Percentiles rank a stretch among this genome's conserved stretches.
These are phyloP conservation scores for Vanacampus margaritifer DNA, from an alignment of 2,113 vertebrate species.

Conservation along the genomic window DNA sequence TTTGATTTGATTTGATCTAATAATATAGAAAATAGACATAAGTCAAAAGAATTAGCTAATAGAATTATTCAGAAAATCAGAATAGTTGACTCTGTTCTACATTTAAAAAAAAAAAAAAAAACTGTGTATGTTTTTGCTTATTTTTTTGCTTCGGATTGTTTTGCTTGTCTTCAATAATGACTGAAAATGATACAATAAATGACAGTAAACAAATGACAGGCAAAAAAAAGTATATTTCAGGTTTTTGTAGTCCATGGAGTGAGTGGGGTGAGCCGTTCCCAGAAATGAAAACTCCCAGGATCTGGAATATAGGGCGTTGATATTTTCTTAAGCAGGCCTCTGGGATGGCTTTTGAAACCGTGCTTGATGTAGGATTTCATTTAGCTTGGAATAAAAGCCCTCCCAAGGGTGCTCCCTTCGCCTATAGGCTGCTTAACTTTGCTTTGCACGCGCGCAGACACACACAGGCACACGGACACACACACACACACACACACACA, in stretches of 20 bases:
- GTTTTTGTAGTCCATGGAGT: slow-evolving; percentile 37
- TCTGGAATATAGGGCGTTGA: slow-evolving; percentile 48
- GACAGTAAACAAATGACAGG: slow-evolving; percentile 44
- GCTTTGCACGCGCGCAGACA: slow-evolving; percentile 15
- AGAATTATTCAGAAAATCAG: too few relatives aligned
- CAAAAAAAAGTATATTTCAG: slow-evolving; percentile 41
- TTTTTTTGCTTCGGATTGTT: too few relatives aligned
- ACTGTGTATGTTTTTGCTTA: too few relatives aligned
- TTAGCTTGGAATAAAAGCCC: slow-evolving; percentile 67
- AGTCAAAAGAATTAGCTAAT: too few relatives aligned
- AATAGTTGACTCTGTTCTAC: too few relatives aligned
- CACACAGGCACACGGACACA: slow-evolving; percentile 13
- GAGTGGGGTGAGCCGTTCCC: slow-evolving; percentile 40
- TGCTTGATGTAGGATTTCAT: slow-evolving; percentile 68
- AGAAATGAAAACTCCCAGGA: slow-evolving; percentile 43
- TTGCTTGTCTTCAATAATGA: background rate
- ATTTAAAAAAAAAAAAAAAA: slow-evolving; percentile 8
- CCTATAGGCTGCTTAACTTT: slow-evolving; percentile 55
- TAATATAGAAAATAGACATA: too few relatives aligned
- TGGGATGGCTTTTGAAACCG: slow-evolving; percentile 58
- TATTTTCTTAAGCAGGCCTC: slow-evolving; percentile 65
- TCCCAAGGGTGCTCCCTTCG: slow-evolving; percentile 55
- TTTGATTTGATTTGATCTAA: too few relatives aligned
- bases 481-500: slow-evolving; percentile 22
- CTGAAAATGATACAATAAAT: slow-evolving; percentile 45